Percentiles rank a stretch among this genome's conserved stretches.
Conservation (phyloP, 2,113 vertebrate species). For the Glareola pratincola region DNA sequence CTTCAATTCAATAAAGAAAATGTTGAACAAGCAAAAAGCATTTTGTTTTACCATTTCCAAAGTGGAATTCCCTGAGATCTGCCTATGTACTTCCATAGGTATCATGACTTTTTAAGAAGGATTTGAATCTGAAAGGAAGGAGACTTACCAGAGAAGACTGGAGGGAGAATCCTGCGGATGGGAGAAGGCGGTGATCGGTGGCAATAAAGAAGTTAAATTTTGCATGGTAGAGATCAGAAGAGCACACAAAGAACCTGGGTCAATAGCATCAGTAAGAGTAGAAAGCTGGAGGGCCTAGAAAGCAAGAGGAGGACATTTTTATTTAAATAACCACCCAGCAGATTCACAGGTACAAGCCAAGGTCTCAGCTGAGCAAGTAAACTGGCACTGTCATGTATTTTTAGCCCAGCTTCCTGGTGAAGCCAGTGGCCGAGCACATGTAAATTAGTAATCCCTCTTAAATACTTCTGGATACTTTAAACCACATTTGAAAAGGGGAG, state of each 20-base stretch:
- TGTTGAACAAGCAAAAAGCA: fast-evolving
- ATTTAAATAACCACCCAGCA: background rate
- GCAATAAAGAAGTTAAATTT: background rate
- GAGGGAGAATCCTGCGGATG: fast-evolving
- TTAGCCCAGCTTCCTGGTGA: background rate
- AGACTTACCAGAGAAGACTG: background rate
- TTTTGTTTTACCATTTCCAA: background rate
- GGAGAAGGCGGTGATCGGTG: background rate
- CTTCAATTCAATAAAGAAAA: background rate
- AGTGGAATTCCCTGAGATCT: background rate
- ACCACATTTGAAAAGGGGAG: background rate
- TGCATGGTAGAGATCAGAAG: background rate
- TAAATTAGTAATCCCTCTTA: background rate
- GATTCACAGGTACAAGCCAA: background rate
- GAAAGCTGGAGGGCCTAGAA: background rate
- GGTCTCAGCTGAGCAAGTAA: background rate
- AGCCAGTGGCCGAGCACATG: background rate
- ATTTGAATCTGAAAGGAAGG: background rate
- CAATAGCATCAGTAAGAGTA: background rate
- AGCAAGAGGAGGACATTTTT: background rate
- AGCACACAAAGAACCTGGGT: background rate
- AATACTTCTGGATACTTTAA: background rate
- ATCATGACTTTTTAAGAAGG: background rate
- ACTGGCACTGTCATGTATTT: background rate
- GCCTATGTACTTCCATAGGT: background rate